These are phyloP conservation scores for Nomada fabriciana DNA, from an alignment of 2,888 invertebrate species.

Conservation along the genomic window DNA sequence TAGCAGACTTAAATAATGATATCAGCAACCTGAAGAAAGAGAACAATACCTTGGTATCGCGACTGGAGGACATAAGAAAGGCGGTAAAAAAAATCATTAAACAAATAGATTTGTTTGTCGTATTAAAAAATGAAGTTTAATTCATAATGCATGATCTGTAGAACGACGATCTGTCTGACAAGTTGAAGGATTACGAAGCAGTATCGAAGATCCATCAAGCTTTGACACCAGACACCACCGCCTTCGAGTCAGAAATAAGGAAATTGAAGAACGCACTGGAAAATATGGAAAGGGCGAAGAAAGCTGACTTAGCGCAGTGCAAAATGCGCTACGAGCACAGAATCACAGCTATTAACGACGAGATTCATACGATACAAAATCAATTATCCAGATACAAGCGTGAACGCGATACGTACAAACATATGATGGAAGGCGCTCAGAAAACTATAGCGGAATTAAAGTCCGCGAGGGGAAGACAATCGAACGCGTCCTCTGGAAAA, in stretches of 20 bases:
- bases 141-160: conserved; percentile 75
- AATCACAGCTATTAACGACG: conserved; percentile 92
- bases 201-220: conserved; percentile 93
- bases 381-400: conserved; percentile 92
- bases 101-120: background rate
- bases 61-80: conserved; percentile 88
- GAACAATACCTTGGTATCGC: conserved; percentile 88
- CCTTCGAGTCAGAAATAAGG: conserved; percentile 91
- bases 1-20: conserved; percentile 91
- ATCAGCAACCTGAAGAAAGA: conserved; percentile 89
- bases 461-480: conserved; percentile 80
- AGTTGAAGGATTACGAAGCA: conserved; percentile 93
- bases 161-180: conserved; percentile 92
- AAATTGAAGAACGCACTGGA: conserved; percentile 88
- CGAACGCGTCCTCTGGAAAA: conserved; percentile 88
- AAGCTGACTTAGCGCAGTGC: conserved; percentile 91
- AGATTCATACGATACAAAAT: conserved; percentile 92
- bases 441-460: conserved; percentile 93
- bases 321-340: conserved; percentile 94
- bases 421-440: conserved; percentile 95
- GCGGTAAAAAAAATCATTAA: conserved; percentile 83
- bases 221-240: conserved; percentile 90
- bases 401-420: conserved; percentile 95
- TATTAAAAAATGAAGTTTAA: background rate
- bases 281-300: conserved; percentile 90